Percentiles rank a stretch among this genome's conserved stretches.
Conservation (phyloP, 2,888 invertebrate species). For the Trichogramma evanescens region DNA sequence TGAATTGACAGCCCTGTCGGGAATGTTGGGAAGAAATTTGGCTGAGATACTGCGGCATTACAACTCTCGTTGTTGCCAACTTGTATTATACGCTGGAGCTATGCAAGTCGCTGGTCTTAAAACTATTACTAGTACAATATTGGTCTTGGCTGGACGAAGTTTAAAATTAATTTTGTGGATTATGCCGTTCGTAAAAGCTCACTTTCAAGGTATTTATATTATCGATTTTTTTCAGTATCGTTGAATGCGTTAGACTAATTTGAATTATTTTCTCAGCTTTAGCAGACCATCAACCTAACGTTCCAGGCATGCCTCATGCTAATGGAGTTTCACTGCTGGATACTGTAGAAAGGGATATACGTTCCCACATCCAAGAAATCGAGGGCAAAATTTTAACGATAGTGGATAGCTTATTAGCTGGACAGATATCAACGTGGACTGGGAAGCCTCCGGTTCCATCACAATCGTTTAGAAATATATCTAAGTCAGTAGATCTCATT, state of each 20-base stretch:
- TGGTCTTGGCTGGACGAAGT: slow-evolving; percentile 79
- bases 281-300: slow-evolving; percentile 31
- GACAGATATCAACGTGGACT: slow-evolving; percentile 82
- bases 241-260: slow-evolving; percentile 44
- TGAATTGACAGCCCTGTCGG: slow-evolving; percentile 69
- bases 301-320: slow-evolving; percentile 30
- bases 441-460: slow-evolving; percentile 94
- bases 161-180: slow-evolving; percentile 76
- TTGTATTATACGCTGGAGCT: slow-evolving; percentile 94
- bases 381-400: slow-evolving; percentile 86
- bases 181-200: slow-evolving; percentile 63
- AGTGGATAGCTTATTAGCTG: slow-evolving; percentile 75
- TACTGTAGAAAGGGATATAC: slow-evolving; percentile 70
- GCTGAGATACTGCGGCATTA: slow-evolving; percentile 83
- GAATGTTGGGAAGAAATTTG: slow-evolving; percentile 74
- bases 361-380: slow-evolving; percentile 86
- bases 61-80: slow-evolving; percentile 83
- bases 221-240: background rate
- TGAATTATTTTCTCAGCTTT: slow-evolving; percentile 28
- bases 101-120: slow-evolving; percentile 88
- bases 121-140: slow-evolving; percentile 89
- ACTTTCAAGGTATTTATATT: slow-evolving; percentile 55
- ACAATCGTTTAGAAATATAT: slow-evolving; percentile 77
- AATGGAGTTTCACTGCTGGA: slow-evolving; percentile 50
- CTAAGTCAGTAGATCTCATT: slow-evolving; percentile 49